These are phyloP conservation scores for Pseudococcus longispinus DNA, from an alignment of 2,888 invertebrate genomes.

Conservation along the genomic window DNA sequence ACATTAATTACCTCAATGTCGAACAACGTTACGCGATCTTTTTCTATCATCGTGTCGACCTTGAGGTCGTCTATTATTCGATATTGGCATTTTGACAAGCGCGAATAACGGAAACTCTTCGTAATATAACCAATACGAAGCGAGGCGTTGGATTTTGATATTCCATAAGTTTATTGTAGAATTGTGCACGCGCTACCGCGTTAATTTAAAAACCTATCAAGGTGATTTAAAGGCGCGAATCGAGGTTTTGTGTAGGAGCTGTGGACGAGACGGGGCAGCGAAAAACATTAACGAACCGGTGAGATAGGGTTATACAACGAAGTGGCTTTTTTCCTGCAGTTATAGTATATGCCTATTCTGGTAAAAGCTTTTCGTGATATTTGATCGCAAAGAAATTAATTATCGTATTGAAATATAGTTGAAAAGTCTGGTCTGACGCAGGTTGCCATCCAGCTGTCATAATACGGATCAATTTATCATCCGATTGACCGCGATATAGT, in stretches of 20 bases:
- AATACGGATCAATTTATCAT: background rate
- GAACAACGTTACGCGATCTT: background rate
- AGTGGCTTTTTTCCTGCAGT: background rate
- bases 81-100: background rate
- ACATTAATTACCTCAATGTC: background rate
- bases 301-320: background rate
- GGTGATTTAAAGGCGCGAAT: background rate
- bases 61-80: background rate
- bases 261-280: background rate
- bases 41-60: background rate
- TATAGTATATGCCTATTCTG: background rate
- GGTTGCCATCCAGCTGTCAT: slow-evolving; percentile 6
- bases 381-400: slow-evolving; percentile 1
- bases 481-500: background rate
- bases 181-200: background rate
- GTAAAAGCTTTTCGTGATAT: slow-evolving; percentile 25
- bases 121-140: background rate
- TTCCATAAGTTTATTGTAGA: background rate
- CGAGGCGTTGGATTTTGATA: background rate
- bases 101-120: background rate
- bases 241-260: background rate
- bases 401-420: background rate
- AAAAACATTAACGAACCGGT: background rate
- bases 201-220: background rate
- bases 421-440: background rate